Evolutionary conservation across 2,888 invertebrate genomes (phyloP).

Genomic region (Synanthedon andrenaeformis): DNA sequence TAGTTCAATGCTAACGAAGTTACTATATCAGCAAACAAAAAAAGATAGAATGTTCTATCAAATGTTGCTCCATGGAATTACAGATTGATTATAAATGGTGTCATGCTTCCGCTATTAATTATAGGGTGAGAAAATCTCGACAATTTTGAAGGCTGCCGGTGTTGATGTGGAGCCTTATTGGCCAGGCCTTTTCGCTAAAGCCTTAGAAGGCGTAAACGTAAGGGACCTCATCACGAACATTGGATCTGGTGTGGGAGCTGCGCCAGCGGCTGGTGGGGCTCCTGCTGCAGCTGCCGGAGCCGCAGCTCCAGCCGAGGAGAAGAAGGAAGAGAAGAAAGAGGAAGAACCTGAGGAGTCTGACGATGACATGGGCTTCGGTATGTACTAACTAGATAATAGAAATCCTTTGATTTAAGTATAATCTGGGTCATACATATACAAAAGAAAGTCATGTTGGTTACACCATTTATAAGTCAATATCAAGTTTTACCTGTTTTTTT

Average conservation of each 20-base stretch:
- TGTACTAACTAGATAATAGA: constrained; percentile 15
- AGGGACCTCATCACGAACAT: constrained; percentile 94
- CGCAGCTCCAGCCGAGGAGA: constrained; percentile 75
- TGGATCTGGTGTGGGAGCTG: constrained; percentile 90
- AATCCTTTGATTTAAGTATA: too few relatives aligned
- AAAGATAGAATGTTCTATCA: too few relatives aligned
- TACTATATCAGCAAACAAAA: too few relatives aligned
- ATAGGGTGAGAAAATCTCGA: constrained; percentile 96
- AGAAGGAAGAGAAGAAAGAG: constrained; percentile 84
- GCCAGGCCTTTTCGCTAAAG: constrained; percentile 98
- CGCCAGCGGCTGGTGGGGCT: constrained; percentile 79
- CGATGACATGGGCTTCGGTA: constrained; percentile 95
- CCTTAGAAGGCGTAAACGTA: constrained; percentile 93
- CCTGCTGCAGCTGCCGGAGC: constrained; percentile 76
- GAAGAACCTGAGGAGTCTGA: constrained; percentile 86
- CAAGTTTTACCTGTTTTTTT: too few relatives aligned
- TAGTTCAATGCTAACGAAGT: too few relatives aligned
- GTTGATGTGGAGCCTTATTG: constrained; percentile 99
- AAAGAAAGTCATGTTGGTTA: too few relatives aligned
- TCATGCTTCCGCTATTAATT: constrained; percentile 5
- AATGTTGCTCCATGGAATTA: too few relatives aligned
- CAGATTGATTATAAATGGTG: not conserved
- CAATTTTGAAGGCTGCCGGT: constrained; percentile 95
- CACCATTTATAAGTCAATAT: too few relatives aligned
- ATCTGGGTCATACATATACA: not conserved